These are phyloP conservation scores for Drosophila kikkawai DNA, from an alignment of 1,140 invertebrate genomes.

Conservation along the genomic window DNA sequence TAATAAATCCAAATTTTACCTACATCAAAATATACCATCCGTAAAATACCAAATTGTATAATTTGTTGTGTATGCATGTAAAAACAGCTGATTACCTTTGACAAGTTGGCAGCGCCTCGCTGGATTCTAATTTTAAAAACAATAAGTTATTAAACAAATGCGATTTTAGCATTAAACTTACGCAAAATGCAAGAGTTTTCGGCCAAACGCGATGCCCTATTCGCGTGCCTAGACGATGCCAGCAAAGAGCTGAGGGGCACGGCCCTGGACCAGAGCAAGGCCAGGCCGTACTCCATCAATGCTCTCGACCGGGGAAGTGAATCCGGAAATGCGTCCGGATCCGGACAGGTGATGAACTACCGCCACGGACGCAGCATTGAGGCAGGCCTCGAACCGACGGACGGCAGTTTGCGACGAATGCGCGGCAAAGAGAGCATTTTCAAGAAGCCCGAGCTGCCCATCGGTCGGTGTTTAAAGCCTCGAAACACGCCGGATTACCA, in stretches of 20 bases:
- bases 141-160: conserved; percentile 1
- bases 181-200: conserved; percentile 85
- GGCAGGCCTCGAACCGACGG: conserved; percentile 27
- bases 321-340: conserved; percentile 20
- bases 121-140: conserved; percentile 3
- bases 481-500: conserved; percentile 89
- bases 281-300: conserved; percentile 60
- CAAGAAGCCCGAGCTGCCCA: conserved; percentile 89
- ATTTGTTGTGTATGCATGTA: background rate
- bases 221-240: conserved; percentile 86
- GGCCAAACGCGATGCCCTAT: conserved; percentile 86
- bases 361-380: conserved; percentile 53
- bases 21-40: background rate
- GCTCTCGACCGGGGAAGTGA: conserved; percentile 42
- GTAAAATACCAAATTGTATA: background rate
- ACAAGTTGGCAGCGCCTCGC: conserved; percentile 36
- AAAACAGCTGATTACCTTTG: conserved; percentile 42
- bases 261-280: conserved; percentile 85
- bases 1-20: background rate
- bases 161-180: conserved; percentile 1
- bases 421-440: conserved; percentile 91
- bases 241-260: conserved; percentile 85
- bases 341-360: conserved; percentile 61
- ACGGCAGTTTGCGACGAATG: conserved; percentile 86
- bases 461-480: conserved; percentile 86